Evolutionary conservation across 2,113 vertebrate genomes (phyloP), one percentile per base, ranked within the genome.

Genomic region (Odocoileus hemionus): DNA sequence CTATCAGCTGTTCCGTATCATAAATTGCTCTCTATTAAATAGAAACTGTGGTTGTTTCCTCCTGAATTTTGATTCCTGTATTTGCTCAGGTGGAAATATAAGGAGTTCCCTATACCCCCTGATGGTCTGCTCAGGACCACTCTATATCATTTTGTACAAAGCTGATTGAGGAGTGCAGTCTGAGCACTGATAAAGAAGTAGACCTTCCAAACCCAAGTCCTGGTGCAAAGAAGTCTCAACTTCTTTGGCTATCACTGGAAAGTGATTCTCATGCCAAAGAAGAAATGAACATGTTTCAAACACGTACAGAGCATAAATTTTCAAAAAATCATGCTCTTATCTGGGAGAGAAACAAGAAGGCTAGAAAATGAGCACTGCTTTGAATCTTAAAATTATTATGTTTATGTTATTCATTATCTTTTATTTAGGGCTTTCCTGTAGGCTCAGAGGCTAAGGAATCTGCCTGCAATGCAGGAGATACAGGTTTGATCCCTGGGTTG

Each of bases 341-440:
- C 74, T 92, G 33, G 26, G 79, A 96, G 87, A 90, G 92, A 93
- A 93, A 89, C 28, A 89, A 93, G 43, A 33, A 95, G 52, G 19
- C 30, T 82, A 45, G 64, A 91, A 97, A 94, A 93, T 23, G 43
- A 92, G 26, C 17, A 8, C 6, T 39, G 30, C 12, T 57, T 70
- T 78, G n/a, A 39, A 58, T 39, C 21, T 76, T 90, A 95, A 93
- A 90, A 84, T 50, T 43, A 79, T 13, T 60, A 67, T 16, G 14
- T 13, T 58, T 47, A 55, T 30, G 14, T 82, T 19, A 91, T 70
- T 87, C 93, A 78, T 36, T 94, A 39, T 82, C 12, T 79, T 82
- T 23, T 67, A 96, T 70, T 91, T 30, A 91, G 80, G 23, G 70
- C 23, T 76, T 76, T 25, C 70, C 11, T 76, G 70, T 23, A 26